phyloP scores from a whole-genome alignment of 2,113 vertebrate genomes.

The Pseudolaguvia tuberculata region DNA sequence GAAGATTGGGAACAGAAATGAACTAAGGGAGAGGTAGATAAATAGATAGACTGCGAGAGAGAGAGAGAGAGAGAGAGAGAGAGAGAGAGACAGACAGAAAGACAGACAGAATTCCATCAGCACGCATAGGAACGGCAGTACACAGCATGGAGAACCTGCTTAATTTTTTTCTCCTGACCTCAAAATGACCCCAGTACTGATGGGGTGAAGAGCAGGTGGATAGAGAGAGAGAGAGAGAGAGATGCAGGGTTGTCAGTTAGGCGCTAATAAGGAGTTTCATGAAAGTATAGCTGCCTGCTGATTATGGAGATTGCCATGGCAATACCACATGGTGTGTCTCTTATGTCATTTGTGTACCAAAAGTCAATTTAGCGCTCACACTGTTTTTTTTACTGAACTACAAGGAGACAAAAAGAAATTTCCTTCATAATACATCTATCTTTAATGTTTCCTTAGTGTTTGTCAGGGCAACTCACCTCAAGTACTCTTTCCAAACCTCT shows the following conservation, averaged over 20 bases:
- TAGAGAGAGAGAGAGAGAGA: conserved; percentile 42
- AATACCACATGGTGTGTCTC: conserved; percentile 40
- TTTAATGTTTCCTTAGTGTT: conserved; percentile 16
- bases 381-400: background rate
- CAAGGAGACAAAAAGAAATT: background rate
- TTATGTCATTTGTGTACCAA: conserved; percentile 45
- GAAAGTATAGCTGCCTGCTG: conserved; percentile 33
- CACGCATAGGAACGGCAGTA: conserved; percentile 40
- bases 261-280: conserved; percentile 36
- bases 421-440: conserved; percentile 17
- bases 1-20: conserved; percentile 29
- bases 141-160: conserved; percentile 33
- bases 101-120: conserved; percentile 44
- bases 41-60: conserved; percentile 19
- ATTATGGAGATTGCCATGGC: conserved; percentile 43
- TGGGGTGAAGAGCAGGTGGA: conserved; percentile 53
- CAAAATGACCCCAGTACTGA: conserved; percentile 44
- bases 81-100: too few species aligned
- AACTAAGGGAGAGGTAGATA: conserved; percentile 12
- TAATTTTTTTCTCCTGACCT: conserved; percentile 54
- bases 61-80: conserved; percentile 22
- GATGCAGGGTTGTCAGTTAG: conserved; percentile 21
- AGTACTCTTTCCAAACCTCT: conserved; percentile 18
- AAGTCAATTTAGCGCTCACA: conserved; percentile 30
- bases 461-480: conserved; percentile 1